phyloP scores from a whole-genome alignment of 2,888 invertebrate species.

The Neoascia interrupta region DNA sequence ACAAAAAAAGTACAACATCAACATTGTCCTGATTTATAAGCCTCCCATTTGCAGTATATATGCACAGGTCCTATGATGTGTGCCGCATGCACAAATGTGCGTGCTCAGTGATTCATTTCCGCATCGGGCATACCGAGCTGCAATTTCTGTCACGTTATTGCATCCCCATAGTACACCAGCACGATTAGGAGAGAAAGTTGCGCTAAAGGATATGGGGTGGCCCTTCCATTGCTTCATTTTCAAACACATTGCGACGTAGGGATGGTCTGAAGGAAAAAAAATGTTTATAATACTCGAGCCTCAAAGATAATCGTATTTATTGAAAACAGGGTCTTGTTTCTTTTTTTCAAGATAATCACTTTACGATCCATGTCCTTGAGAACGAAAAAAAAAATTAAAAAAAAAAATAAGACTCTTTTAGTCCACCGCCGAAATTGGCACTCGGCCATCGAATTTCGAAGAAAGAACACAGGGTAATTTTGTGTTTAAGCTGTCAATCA shows the following conservation, averaged over 20 bases:
- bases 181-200: background rate
- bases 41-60: constrained; percentile 2
- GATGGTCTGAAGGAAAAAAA: background rate
- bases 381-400: background rate
- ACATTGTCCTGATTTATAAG: constrained; percentile 44
- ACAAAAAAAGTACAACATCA: constrained; percentile 24
- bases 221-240: constrained; percentile 25
- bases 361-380: constrained; percentile 5
- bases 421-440: constrained; percentile 12
- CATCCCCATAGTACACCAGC: constrained; percentile 26
- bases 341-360: background rate
- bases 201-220: constrained; percentile 10
- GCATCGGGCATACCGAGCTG: constrained; percentile 61
- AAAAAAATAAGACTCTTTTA: no score
- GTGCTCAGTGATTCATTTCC: constrained; percentile 69
- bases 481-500: constrained; percentile 66
- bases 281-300: constrained; percentile 29
- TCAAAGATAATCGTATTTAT: background rate
- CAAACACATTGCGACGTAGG: background rate
- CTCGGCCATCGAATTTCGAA: constrained; percentile 42
- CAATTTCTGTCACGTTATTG: constrained; percentile 68
- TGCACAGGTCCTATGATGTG: constrained; percentile 3
- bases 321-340: background rate
- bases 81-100: constrained; percentile 62
- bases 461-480: constrained; percentile 45